These are phyloP conservation scores for Botia almorhae DNA, from an alignment of 2,797 vertebrate genomes.

Conservation along the genomic window DNA sequence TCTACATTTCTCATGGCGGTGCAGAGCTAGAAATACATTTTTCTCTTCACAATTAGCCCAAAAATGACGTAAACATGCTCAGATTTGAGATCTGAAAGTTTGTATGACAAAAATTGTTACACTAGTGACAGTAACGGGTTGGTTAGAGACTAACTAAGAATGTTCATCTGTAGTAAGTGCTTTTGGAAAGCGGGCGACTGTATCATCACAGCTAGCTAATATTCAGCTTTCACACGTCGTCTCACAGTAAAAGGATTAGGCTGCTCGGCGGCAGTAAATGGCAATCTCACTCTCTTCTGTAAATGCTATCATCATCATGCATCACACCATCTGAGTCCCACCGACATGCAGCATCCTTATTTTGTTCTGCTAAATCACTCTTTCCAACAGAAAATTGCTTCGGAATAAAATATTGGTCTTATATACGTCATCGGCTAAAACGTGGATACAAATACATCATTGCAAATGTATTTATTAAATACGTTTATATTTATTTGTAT, in stretches of 20 bases:
- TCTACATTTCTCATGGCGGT: not conserved
- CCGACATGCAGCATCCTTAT: not conserved
- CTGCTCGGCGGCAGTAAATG: conserved; percentile 19
- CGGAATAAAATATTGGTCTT: not conserved
- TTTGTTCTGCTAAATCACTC: conserved; percentile 2
- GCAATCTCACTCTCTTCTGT: conserved; percentile 25
- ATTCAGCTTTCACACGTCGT: conserved; percentile 21
- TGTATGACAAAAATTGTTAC: not conserved
- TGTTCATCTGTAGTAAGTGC: conserved; percentile 22
- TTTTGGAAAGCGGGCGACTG: conserved; percentile 10
- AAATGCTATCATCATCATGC: conserved; percentile 31
- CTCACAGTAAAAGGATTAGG: conserved; percentile 38
- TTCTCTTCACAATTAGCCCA: not conserved
- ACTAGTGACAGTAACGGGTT: not conserved
- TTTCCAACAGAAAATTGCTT: conserved; percentile 1
- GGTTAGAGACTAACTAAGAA: conserved; percentile 1
- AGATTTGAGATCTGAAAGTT: conserved; percentile 1
- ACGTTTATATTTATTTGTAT: not conserved
- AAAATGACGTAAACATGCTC: not conserved
- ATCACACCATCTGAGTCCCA: conserved; percentile 38
- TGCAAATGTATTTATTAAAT: not conserved
- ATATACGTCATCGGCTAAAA: not conserved
- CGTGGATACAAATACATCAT: not conserved
- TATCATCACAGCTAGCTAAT: conserved; percentile 33
- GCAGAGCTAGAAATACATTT: not conserved